Base-by-base conservation (phyloP, 2,113 vertebrate species). In the Tachycineta bicolor region DNA sequence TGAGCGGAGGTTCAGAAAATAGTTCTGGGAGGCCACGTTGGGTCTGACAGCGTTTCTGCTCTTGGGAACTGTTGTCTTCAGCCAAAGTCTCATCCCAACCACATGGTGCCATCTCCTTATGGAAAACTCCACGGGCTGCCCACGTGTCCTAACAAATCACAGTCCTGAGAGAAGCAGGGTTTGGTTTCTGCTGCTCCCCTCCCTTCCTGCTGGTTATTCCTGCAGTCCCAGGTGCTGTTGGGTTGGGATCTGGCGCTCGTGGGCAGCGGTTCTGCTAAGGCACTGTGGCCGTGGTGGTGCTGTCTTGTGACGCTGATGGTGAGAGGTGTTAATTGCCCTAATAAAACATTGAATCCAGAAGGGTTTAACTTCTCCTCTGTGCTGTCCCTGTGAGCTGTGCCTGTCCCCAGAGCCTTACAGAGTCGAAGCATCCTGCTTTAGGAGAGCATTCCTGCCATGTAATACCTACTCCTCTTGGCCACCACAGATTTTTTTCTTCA, bases 201-300 rank as follows among this genome's bases (percentile, higher is more conserved):
- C 17, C 0, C 31, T 39, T 47, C 31, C 65, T 56, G 55, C 47
- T 73, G 20, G 26, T 63, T 33, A 0, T 21, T 60, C 60, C 82
- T 78, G 49, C 62, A 24, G 39, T 19, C n/a, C 26, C 39, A 5
- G 91, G 39, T 55, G 50, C 64, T 37, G 50, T 10, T 17, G 59
- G 19, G 64, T 5, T 73, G 89, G 75, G 34, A 24, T 23, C 47
- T 29, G 15, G 73, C 1, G 7, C 46, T 53, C 0, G 1, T 5
- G 43, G 13, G 58, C 64, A 22, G 39, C 7, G 8, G 18, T 41
- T 76, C 62, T 78, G 37, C 55, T n/a, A 22, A 67, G 56, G 23
- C 8, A 0, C 24, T 29, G 50, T 26, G 49, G 14, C 39, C 2
- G 0, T 26, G 11, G 19, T 6, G 2, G 1, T 28, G 55, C 44